Conservation (phyloP, 2,888 invertebrate genomes). For the Spodoptera exigua region DNA sequence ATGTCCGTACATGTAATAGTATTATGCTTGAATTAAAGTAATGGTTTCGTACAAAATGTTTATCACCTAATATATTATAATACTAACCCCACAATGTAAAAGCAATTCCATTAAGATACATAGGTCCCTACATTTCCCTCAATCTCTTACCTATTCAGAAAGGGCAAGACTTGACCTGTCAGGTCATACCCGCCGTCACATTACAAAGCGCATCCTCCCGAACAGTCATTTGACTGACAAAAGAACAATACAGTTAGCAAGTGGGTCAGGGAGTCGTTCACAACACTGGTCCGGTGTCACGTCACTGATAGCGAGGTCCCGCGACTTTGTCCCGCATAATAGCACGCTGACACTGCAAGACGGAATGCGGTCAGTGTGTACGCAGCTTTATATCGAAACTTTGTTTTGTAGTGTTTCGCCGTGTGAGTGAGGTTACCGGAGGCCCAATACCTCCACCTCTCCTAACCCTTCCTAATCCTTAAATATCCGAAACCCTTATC, state of each 20-base stretch:
- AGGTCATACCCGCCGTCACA: constrained; percentile 43
- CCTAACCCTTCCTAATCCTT: too few species aligned
- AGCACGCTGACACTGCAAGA: constrained; percentile 62
- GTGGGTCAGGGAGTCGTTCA: constrained; percentile 79
- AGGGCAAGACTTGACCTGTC: constrained; percentile 28
- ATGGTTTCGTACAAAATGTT: too few species aligned
- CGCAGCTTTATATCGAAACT: constrained; percentile 44
- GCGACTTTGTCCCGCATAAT: constrained; percentile 69
- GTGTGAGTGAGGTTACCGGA: too few species aligned
- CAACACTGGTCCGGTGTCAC: constrained; percentile 72
- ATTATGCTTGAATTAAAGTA: too few species aligned
- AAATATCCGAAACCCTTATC: too few species aligned
- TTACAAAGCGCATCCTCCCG: constrained; percentile 56
- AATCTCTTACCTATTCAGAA: constrained; percentile 17
- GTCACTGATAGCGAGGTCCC: constrained; percentile 72
- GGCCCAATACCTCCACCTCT: too few species aligned
- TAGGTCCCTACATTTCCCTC: constrained; percentile 13
- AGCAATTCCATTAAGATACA: neutral
- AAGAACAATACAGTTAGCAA: constrained; percentile 76
- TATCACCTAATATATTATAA: too few species aligned
- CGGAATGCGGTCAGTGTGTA: constrained; percentile 65
- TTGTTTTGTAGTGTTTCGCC: too few species aligned
- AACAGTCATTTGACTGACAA: constrained; percentile 65
- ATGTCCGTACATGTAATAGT: too few species aligned
- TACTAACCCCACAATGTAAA: neutral